phyloP scores from a whole-genome alignment of 1,140 invertebrate species.

The Neodiprion pinetum region DNA sequence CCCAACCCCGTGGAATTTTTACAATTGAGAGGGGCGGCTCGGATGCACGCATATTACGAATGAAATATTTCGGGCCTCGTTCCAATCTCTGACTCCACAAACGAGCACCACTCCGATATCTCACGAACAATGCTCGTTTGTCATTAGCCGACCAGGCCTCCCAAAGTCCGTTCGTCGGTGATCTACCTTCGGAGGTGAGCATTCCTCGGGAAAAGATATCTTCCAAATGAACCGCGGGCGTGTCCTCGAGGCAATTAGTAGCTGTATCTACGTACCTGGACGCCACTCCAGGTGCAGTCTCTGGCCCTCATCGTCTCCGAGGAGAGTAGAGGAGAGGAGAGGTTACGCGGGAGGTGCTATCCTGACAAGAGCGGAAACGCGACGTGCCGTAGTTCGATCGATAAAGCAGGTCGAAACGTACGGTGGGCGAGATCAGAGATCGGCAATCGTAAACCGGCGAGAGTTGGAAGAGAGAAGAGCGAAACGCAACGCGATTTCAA shows the following conservation, averaged over 20 bases:
- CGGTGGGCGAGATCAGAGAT: background rate
- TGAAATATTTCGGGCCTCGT: background rate
- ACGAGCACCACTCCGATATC: background rate
- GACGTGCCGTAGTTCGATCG: conserved; percentile 6
- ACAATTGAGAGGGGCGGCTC: conserved; percentile 15
- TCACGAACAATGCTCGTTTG: background rate
- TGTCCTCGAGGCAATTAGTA: background rate
- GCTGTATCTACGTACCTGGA: too few species aligned
- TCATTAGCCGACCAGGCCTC: background rate
- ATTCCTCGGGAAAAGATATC: background rate
- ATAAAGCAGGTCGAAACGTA: background rate
- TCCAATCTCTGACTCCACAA: background rate
- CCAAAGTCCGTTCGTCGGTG: too few species aligned
- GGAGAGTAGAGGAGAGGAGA: too few species aligned
- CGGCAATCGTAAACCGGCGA: background rate
- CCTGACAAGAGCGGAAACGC: background rate
- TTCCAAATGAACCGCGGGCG: background rate
- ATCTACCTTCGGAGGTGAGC: too few species aligned
- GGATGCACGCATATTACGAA: background rate
- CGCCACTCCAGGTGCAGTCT: too few species aligned
- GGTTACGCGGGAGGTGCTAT: too few species aligned
- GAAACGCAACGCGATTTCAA: background rate
- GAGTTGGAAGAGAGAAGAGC: background rate
- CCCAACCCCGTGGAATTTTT: conserved; percentile 50
- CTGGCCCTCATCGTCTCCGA: too few species aligned